These are phyloP conservation scores for Pardalotus punctatus DNA, from an alignment of 2,113 vertebrate genomes.

Conservation along the genomic window DNA sequence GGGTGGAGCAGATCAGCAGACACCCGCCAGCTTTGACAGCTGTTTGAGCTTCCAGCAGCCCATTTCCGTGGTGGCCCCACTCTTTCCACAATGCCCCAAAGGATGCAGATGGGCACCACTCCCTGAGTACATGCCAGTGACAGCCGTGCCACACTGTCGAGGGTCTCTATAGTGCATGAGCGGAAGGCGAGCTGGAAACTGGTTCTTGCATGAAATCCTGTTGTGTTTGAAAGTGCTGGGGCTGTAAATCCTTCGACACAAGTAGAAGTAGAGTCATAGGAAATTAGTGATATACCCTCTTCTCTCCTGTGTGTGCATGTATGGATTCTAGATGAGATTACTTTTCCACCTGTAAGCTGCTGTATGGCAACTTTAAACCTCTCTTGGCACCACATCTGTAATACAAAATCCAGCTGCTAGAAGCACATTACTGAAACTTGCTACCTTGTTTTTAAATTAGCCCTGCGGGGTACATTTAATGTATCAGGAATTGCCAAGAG, in stretches of 20 bases:
- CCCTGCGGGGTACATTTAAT: background rate
- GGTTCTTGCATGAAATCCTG: conserved; percentile 71
- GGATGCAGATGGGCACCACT: background rate
- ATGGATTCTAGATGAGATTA: conserved; percentile 54
- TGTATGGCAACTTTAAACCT: conserved; percentile 73
- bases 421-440: background rate
- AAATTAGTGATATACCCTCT: conserved; percentile 17
- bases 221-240: conserved; percentile 42
- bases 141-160: conserved; percentile 63
- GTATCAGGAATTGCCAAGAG: conserved; percentile 39
- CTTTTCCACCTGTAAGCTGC: conserved; percentile 64
- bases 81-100: conserved; percentile 5
- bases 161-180: conserved; percentile 77
- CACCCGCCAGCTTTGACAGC: background rate
- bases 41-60: background rate
- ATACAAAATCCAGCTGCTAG: conserved; percentile 19
- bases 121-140: conserved; percentile 62
- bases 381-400: conserved; percentile 37
- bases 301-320: conserved; percentile 71
- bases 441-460: conserved; percentile 49
- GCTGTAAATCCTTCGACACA: conserved; percentile 1
- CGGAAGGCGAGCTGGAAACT: conserved; percentile 67
- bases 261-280: conserved; percentile 61
- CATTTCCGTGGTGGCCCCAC: background rate
- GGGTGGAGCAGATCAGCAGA: background rate